Evolutionary conservation across 64 coral and sea anemone genomes (phyloP), one percentile per base, ranked within the genome.

Genomic region (Porites lutea): DNA sequence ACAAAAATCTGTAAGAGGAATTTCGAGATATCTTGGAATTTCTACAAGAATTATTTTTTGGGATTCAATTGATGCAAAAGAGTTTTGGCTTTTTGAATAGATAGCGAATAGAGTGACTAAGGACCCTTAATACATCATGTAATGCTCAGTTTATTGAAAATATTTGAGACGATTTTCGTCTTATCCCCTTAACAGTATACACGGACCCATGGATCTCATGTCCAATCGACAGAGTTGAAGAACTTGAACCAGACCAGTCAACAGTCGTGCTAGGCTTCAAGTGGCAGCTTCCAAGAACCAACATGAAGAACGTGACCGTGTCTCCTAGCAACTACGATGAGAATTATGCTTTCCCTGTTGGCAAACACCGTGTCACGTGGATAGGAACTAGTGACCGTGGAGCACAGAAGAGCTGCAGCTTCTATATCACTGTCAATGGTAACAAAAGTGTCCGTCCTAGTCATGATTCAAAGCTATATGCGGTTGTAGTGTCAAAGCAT

Each of bases 401-500:
- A 48, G 79, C 88, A 19, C 74, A 86, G 21, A 95, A 94, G 59
- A 93, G 88, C 60, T 99, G 97, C 21, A 87, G 74, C 45, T 99
- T 89, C 70, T 75, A 96, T 43, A 85, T 99, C 16, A 93, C 92
- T 81, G 92, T 99, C 13, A 90, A 96, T 22, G 97, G 97, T 99
- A 50, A 74, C 27, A 37, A 37, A 37, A 37, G 27, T 37, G 27
- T 37, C 27, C 27, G 27, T 37, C 27, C 27, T 37, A 37, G 27
- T 37, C 27, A 37, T 37, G 27, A 37, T 37, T 37, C 27, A 37
- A 37, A 37, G 27, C 27, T 37, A 37, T 37, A 37, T 37, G 27
- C 27, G 27, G 27, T 37, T 37, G 27, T 37, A 37, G 27, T 37
- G 27, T 37, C 27, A 37, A 37, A 37, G 27, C 27, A 37, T 37